phyloP scores from a whole-genome alignment of 2,888 invertebrate genomes.

The Tetramorium bicarinatum region DNA sequence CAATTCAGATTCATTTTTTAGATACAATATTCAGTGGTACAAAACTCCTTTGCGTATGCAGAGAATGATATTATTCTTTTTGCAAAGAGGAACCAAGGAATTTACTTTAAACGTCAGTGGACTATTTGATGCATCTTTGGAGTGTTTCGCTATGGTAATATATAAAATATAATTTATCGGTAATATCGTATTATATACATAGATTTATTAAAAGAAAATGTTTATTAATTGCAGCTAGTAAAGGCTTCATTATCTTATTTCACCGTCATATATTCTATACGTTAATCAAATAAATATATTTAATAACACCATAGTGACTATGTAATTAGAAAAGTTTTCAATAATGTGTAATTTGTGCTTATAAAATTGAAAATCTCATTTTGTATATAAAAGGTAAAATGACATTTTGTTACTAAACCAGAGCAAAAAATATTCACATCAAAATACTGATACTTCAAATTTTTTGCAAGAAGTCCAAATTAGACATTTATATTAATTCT shows the following conservation, averaged over 20 bases:
- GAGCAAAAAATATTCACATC: too few species aligned
- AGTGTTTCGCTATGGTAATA: conserved; percentile 9
- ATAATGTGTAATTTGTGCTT: neutral
- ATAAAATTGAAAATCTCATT: neutral
- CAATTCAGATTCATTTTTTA: neutral
- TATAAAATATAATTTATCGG: neutral
- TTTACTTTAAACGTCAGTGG: neutral
- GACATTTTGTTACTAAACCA: too few species aligned
- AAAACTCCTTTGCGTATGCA: conserved; percentile 4
- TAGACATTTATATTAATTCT: too few species aligned
- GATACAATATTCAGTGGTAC: conserved; percentile 18
- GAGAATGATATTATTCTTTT: conserved; percentile 9
- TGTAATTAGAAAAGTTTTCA: neutral
- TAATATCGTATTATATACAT: neutral
- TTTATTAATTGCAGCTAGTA: neutral
- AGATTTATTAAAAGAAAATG: neutral
- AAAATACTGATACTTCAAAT: too few species aligned
- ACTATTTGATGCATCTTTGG: neutral
- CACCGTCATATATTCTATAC: conserved; percentile 24
- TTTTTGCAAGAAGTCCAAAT: too few species aligned
- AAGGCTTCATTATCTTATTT: conserved; percentile 16
- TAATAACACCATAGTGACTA: neutral
- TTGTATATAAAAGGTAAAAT: too few species aligned
- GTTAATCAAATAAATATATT: neutral
- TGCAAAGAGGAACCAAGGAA: neutral